These are phyloP conservation scores for Drosophila anomalata DNA, from an alignment of 2,888 invertebrate species.

Conservation along the genomic window DNA sequence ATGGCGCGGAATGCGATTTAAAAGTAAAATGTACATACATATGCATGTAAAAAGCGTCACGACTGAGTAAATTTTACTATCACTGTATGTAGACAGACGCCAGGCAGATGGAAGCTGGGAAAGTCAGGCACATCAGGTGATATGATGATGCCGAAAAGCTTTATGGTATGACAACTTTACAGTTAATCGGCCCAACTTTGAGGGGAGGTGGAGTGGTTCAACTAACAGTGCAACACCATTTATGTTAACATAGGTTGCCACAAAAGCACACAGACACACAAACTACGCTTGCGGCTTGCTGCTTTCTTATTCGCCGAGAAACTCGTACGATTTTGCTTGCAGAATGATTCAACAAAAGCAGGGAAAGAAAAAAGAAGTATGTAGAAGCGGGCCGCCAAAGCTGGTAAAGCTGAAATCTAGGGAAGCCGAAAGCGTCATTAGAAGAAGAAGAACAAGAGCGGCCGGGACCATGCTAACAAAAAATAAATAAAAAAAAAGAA, in stretches of 20 bases:
- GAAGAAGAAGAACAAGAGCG: conserved; percentile 31
- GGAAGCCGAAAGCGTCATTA: conserved; percentile 41
- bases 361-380: conserved; percentile 47
- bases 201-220: background rate
- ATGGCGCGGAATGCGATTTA: too few species aligned
- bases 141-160: conserved; percentile 68
- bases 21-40: too few species aligned
- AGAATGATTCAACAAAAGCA: conserved; percentile 61
- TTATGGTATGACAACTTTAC: conserved; percentile 29
- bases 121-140: conserved; percentile 81
- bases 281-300: conserved; percentile 53
- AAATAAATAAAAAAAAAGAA: background rate
- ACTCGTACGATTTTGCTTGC: conserved; percentile 72
- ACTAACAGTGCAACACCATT: conserved; percentile 57
- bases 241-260: conserved; percentile 38
- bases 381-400: conserved; percentile 32
- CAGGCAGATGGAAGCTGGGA: conserved; percentile 41
- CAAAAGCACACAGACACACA: conserved; percentile 12
- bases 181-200: conserved; percentile 23
- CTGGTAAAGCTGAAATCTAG: conserved; percentile 4
- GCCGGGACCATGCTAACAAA: conserved; percentile 23
- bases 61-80: conserved; percentile 7
- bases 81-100: background rate
- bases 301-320: conserved; percentile 75
- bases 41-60: too few species aligned